Base-by-base conservation (phyloP, 2,113 vertebrate species). In the Brachypodius melanocephalos region DNA sequence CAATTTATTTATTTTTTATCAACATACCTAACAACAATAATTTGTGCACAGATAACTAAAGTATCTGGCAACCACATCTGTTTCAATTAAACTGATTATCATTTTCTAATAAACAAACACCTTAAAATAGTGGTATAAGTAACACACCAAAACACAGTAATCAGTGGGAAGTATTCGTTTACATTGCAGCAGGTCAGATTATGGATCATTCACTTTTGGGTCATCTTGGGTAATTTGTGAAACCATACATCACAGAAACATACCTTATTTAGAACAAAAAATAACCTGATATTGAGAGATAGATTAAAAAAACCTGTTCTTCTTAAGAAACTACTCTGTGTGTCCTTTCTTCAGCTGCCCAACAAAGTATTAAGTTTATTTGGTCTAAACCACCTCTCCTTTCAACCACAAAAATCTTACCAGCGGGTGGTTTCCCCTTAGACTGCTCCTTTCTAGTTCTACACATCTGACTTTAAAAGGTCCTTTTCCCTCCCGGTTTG, bases 61-160 rank as follows among this genome's bases (percentile, higher is more conserved):
- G 63, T 86, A 84, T 38, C 45, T 82, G 49, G 24, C 62, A 88
- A 48, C 29, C 66, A 58, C 32, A 73, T 63, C 59, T 89, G 46
- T 90, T 94, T 88, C 68, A 94, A 79, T 85, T 93, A 91, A 83
- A 80, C 29, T 58, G 46, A 89, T 81, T 65, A 45, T n/a, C 54
- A 19, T 42, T 93, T 52, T 87, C 71, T 74, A 79, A 73, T 42
- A 94, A 93, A 85, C 25, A 89, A 79, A 34, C 51, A 0, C 43
- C 54, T 88, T 93, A 65, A 76, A 88, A 90, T 7, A 76, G 78
- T 10, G 52, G 21, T 13, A 34, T 61, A 51, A 87, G 14, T 46
- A 91, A 82, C 34, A 72, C 2, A 2, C 10, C 38, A 58, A 87
- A 92, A 34, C 13, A 88, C 28, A 85, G 22, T 38, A 72, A 66